Percentiles rank a stretch among this genome's conserved stretches.
These are phyloP conservation scores for Pelecanoides urinatrix DNA, from an alignment of 2,113 vertebrate genomes.

Conservation along the genomic window DNA sequence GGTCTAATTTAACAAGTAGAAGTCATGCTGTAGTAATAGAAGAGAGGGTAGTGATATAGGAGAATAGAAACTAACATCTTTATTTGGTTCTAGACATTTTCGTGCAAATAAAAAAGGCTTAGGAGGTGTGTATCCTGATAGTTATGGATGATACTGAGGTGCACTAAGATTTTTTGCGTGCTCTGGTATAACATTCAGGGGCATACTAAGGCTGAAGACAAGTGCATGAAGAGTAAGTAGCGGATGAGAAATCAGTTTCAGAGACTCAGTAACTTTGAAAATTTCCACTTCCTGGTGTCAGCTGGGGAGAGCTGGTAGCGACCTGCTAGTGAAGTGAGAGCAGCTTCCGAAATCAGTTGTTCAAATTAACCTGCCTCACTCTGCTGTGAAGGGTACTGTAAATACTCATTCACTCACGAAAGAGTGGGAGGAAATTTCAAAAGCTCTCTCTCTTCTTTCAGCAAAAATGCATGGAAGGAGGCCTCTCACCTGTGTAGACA, in stretches of 20 bases:
- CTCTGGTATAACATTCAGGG: neutral
- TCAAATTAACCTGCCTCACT: conserved; percentile 35
- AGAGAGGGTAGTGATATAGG: neutral
- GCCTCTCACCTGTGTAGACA: neutral
- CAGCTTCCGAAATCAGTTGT: neutral
- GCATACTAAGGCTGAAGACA: neutral
- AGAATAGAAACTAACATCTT: neutral
- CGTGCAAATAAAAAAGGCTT: neutral
- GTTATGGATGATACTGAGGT: neutral
- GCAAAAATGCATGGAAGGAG: neutral
- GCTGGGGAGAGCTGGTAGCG: neutral
- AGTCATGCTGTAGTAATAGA: neutral
- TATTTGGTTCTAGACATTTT: neutral
- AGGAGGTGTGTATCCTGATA: neutral
- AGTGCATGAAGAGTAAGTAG: neutral
- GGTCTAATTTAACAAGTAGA: neutral
- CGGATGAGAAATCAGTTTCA: neutral
- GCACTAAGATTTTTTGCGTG: neutral
- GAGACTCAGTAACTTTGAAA: neutral
- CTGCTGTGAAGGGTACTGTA: neutral
- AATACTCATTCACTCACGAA: neutral
- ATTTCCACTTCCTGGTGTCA: neutral
- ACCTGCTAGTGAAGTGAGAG: neutral
- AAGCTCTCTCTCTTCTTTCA: neutral
- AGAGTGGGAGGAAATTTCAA: neutral